Evolutionary conservation across 2,888 invertebrate species (phyloP).

Genomic region (Apodemia zela): DNA sequence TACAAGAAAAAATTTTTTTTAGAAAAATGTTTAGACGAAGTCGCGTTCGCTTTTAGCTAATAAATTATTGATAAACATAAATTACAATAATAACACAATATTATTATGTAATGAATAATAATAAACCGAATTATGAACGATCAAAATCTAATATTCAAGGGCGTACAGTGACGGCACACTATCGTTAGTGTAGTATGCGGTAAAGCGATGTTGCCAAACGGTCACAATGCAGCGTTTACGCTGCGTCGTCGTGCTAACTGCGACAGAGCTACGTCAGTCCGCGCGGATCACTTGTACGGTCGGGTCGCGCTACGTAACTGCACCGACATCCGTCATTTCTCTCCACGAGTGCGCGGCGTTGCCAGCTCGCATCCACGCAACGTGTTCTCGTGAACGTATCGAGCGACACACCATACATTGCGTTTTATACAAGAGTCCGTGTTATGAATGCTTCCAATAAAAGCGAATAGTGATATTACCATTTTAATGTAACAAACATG

Average conservation of each 20-base stretch:
- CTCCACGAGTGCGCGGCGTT: conserved; percentile 32
- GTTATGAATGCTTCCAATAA: not conserved
- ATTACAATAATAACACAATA: not conserved
- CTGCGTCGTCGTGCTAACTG: conserved; percentile 44
- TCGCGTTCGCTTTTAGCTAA: not conserved
- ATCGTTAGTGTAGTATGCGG: conserved; percentile 9
- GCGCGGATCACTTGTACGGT: conserved; percentile 30
- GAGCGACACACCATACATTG: not conserved
- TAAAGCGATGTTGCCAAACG: conserved; percentile 22
- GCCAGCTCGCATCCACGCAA: conserved; percentile 38
- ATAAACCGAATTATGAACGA: not conserved
- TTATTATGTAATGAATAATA: not conserved
- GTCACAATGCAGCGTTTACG: conserved; percentile 33
- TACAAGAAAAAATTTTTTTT: too few species aligned
- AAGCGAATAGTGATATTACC: conserved; percentile 3
- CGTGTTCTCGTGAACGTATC: conserved; percentile 13
- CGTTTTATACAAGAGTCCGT: not conserved
- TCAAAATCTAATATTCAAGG: conserved; percentile 12
- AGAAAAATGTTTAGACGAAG: not conserved
- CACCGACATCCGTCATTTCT: conserved; percentile 10
- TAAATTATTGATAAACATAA: conserved; percentile 4
- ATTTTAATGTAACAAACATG: not conserved
- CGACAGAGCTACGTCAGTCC: conserved; percentile 51
- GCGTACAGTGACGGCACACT: conserved; percentile 1
- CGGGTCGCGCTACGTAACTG: conserved; percentile 23